Percentiles rank a stretch among this genome's conserved stretches.
Evolutionary conservation across 2,888 invertebrate genomes (phyloP).

Genomic region (Ellobium chinense): DNA sequence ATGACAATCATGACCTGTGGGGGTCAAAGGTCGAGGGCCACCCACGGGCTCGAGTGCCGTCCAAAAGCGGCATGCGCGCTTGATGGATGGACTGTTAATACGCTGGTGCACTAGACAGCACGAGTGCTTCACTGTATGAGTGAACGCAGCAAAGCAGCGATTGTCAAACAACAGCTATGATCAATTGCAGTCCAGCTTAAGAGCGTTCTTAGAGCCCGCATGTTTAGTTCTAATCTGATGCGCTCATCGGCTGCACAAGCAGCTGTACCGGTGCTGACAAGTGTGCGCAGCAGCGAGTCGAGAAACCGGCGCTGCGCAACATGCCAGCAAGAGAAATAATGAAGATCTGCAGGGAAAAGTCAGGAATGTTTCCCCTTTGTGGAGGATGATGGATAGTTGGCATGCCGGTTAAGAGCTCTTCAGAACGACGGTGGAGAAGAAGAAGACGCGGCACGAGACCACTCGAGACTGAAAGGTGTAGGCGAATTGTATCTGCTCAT

Average conservation of each 20-base stretch:
- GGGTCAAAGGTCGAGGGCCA: too few relatives aligned
- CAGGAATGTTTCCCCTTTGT: neutral
- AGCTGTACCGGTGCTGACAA: neutral
- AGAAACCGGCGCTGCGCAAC: neutral
- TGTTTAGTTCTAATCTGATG: too few relatives aligned
- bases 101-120: neutral
- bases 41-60: neutral
- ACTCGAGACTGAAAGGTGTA: too few relatives aligned
- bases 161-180: neutral
- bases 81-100: neutral
- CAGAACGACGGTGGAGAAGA: neutral
- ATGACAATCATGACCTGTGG: too few relatives aligned
- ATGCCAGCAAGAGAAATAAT: too few relatives aligned
- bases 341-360: too few relatives aligned
- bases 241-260: neutral
- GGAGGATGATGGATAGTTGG: neutral
- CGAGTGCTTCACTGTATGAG: neutral
- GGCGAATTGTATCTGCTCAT: too few relatives aligned
- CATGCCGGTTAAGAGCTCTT: neutral
- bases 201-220: too few relatives aligned
- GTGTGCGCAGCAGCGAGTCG: too few relatives aligned
- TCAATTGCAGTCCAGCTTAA: neutral
- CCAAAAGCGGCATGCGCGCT: neutral
- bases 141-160: neutral
- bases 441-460: too few relatives aligned